Percentiles rank a stretch among this genome's conserved stretches.
Evolutionary conservation across 2,113 vertebrate species (phyloP).

Genomic region (Microtus richardsoni): DNA sequence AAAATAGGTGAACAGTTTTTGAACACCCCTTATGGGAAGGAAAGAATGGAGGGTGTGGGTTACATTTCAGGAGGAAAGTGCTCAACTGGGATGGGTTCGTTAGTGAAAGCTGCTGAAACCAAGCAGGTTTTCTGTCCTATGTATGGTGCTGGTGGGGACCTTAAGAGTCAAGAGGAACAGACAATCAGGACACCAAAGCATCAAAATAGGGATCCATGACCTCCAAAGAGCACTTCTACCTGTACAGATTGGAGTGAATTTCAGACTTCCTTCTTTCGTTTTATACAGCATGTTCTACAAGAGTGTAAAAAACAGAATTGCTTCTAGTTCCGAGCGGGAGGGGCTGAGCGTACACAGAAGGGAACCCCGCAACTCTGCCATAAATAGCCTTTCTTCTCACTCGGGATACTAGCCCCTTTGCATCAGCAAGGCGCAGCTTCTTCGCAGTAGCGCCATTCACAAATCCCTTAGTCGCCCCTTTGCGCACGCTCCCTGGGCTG

Average conservation of each 20-base stretch:
- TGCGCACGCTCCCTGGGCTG: not conserved
- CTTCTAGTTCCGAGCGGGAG: constrained; percentile 31
- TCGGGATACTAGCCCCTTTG: constrained; percentile 50
- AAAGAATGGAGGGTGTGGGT: not conserved
- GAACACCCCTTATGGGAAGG: not conserved
- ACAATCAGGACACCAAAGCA: not conserved
- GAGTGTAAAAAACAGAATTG: not conserved
- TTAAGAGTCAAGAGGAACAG: not conserved
- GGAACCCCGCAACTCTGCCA: constrained; percentile 67
- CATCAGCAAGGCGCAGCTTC: constrained; percentile 69
- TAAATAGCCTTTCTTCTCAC: constrained; percentile 76
- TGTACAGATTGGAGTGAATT: not conserved
- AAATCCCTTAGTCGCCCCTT: constrained; percentile 62
- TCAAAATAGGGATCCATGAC: not conserved
- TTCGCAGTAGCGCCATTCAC: constrained; percentile 70
- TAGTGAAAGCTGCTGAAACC: constrained; percentile 46
- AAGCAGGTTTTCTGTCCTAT: constrained; percentile 4
- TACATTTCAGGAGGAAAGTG: constrained; percentile 25
- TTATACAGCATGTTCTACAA: not conserved
- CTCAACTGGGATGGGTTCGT: not conserved
- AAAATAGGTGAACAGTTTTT: constrained; percentile 32
- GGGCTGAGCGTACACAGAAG: constrained; percentile 14
- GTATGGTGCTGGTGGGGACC: not conserved
- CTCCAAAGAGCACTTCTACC: not conserved
- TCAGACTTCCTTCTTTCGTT: constrained; percentile 23